These are phyloP conservation scores for Sinocyclocheilus grahami DNA, from an alignment of 2,113 vertebrate genomes.

Conservation along the genomic window DNA sequence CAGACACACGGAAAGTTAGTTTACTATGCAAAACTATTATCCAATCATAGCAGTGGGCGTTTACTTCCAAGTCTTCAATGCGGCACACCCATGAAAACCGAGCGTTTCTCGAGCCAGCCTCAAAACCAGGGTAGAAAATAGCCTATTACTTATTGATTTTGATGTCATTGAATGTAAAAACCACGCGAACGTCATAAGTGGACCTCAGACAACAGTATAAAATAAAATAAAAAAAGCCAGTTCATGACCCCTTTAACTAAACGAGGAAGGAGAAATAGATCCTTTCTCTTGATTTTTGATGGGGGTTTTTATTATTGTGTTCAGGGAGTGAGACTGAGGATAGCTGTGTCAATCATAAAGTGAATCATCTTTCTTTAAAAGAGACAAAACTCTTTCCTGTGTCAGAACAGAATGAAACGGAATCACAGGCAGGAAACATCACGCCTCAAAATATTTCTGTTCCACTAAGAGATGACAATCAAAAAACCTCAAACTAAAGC, in stretches of 20 bases:
- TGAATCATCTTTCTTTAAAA: slow-evolving; percentile 23
- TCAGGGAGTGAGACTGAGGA: neutral
- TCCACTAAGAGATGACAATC: neutral
- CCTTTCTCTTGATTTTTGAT: neutral
- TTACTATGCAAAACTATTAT: too few species aligned
- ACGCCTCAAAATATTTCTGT: slow-evolving; percentile 24
- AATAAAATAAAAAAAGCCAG: too few species aligned
- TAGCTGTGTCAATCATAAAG: slow-evolving; percentile 4
- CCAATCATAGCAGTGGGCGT: too few species aligned
- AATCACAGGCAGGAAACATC: slow-evolving; percentile 13
- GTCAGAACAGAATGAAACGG: neutral
- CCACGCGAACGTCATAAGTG: too few species aligned
- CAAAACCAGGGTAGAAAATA: too few species aligned
- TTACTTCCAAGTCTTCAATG: too few species aligned
- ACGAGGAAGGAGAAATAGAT: slow-evolving; percentile 4
- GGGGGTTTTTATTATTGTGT: neutral
- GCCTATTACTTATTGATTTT: too few species aligned
- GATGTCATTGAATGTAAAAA: too few species aligned
- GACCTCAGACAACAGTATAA: too few species aligned
- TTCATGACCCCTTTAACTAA: neutral
- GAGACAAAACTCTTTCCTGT: slow-evolving; percentile 8
- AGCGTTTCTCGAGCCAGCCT: too few species aligned
- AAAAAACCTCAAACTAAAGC: slow-evolving; percentile 6
- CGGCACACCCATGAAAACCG: too few species aligned
- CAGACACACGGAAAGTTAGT: too few species aligned